These are phyloP conservation scores for Trachemys scripta DNA, from an alignment of 2,113 vertebrate genomes.

Conservation along the genomic window DNA sequence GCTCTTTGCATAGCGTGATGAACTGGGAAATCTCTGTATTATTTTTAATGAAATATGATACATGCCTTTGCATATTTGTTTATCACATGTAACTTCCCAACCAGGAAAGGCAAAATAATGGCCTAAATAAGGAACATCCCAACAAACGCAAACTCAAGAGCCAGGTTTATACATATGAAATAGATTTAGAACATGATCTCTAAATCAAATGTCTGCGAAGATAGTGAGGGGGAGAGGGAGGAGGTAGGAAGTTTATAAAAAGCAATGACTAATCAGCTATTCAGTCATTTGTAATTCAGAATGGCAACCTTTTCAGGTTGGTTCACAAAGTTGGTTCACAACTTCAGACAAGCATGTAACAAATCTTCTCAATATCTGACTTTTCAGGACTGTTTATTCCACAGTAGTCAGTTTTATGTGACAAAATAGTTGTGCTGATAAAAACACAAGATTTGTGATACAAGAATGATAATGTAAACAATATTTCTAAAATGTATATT, in stretches of 20 bases:
- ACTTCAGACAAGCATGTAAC: background rate
- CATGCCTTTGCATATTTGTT: too few species aligned
- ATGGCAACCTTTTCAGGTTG: background rate
- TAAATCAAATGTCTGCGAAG: background rate
- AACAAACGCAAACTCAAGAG: too few species aligned
- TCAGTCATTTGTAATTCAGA: background rate
- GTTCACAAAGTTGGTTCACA: background rate
- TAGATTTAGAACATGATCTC: background rate
- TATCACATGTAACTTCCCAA: too few species aligned
- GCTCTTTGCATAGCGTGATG: too few species aligned
- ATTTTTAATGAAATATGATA: too few species aligned
- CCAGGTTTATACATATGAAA: too few species aligned
- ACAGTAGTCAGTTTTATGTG: rapidly evolving
- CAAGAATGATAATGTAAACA: rapidly evolving
- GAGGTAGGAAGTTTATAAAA: background rate
- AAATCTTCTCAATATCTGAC: background rate
- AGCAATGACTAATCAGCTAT: background rate
- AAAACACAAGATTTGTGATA: background rate
- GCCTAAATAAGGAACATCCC: too few species aligned
- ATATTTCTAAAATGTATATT: background rate
- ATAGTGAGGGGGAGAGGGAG: rapidly evolving
- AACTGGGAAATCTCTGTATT: too few species aligned
- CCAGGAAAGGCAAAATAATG: too few species aligned
- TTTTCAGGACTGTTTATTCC: background rate
- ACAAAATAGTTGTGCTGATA: rapidly evolving